Conservation (phyloP, 2,797 vertebrate genomes). For the Brachymystax lenok region DNA sequence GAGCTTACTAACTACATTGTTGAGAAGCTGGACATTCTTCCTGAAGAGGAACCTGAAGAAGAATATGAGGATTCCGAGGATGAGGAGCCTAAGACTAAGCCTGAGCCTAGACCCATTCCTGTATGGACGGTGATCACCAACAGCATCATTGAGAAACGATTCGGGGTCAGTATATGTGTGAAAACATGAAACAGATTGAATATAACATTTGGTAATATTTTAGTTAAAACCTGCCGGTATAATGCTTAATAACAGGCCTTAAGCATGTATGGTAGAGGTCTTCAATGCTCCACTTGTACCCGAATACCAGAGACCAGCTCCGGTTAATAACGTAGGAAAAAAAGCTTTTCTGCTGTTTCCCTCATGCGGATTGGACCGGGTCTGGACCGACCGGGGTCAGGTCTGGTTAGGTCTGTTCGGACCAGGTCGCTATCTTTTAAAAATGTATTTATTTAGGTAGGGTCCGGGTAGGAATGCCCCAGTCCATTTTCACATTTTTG, state of each 20-base stretch:
- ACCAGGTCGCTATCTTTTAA: not conserved
- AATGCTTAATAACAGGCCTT: not conserved
- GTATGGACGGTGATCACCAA: constrained; percentile 91
- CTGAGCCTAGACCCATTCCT: constrained; percentile 26
- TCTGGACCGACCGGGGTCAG: too few species aligned
- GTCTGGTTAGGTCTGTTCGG: not conserved
- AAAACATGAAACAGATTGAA: not conserved
- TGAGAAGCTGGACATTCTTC: constrained; percentile 87
- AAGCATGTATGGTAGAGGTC: not conserved
- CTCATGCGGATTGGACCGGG: too few species aligned
- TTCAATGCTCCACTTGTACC: not conserved
- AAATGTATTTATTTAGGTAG: not conserved
- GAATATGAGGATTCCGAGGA: constrained; percentile 65
- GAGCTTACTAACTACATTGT: constrained; percentile 95
- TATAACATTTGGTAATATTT: not conserved
- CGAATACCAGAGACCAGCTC: not conserved
- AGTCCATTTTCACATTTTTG: not conserved
- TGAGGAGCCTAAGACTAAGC: constrained; percentile 74
- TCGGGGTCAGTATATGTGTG: constrained; percentile 75
- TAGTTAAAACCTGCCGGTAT: not conserved
- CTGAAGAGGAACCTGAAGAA: constrained; percentile 75
- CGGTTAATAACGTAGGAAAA: too few species aligned
- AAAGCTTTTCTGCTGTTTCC: too few species aligned
- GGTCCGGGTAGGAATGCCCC: not conserved
- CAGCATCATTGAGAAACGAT: constrained; percentile 86